Conservation (phyloP, 2,113 vertebrate genomes). For the Callospermophilus lateralis region DNA sequence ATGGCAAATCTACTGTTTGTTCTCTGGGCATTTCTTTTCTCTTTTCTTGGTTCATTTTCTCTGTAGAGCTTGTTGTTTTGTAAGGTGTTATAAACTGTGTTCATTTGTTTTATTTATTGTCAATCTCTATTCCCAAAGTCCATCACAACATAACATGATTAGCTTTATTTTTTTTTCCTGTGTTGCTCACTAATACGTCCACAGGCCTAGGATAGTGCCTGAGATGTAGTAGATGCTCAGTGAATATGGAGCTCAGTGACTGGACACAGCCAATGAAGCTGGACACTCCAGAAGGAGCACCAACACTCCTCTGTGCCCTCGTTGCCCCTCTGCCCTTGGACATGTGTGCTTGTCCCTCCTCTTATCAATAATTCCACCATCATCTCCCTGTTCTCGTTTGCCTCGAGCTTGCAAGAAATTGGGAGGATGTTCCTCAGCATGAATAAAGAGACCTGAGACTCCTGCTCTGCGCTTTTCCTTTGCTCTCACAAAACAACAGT, state of each 20-base stretch:
- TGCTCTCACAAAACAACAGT: neutral
- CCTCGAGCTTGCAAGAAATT: neutral
- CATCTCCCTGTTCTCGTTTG: neutral
- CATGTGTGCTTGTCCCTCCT: neutral
- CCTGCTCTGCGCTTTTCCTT: slow-evolving; percentile 18
- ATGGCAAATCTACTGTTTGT: neutral
- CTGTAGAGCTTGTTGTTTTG: neutral
- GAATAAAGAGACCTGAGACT: neutral
- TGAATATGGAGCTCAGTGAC: neutral
- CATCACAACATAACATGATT: neutral
- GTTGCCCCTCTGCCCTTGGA: neutral
- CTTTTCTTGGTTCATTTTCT: neutral
- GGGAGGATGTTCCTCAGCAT: neutral
- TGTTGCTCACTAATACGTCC: neutral
- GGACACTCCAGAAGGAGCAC: neutral
- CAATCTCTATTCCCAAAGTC: neutral
- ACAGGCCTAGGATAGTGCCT: neutral
- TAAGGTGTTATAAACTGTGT: neutral
- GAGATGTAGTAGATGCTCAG: neutral
- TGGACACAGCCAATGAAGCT: neutral
- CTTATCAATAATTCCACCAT: neutral
- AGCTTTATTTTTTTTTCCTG: neutral
- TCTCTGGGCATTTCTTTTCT: neutral
- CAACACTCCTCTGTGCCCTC: neutral
- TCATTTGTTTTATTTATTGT: neutral